Base-by-base conservation (phyloP, 2,113 vertebrate genomes). In the Phainopepla nitens region DNA sequence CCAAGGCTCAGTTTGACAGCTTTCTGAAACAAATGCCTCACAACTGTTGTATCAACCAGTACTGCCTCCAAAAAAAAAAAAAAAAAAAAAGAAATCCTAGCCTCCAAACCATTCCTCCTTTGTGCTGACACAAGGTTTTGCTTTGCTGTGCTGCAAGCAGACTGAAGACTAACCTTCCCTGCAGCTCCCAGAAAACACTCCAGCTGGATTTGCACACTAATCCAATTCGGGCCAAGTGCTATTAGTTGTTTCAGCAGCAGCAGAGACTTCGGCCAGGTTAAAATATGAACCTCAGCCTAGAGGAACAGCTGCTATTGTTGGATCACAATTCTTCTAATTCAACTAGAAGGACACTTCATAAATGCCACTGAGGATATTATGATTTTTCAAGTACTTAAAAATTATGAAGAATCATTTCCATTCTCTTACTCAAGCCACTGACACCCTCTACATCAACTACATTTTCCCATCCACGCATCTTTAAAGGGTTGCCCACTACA, bases 271-370 rank as follows among this genome's bases (percentile, higher is more conserved):
- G 22, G 16, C 70, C 87, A 80, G 58, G 70, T 45, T 85, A 79
- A 91, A 90, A 87, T 10, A 53, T 92, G 78, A 97, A 90, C 45
- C 69, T 72, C 88, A 95, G 90, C 66, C 75, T 87, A 75, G 51
- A 82, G 49, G 31, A 93, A 53, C 57, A 90, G 88, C 58, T 93
- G 82, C 70, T 85, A 25, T 41, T 56, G 66, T 10, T 86, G 71
- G 94, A 95, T 45, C 70, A 81, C 47, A 69, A 58, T 49, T 88
- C 65, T 72, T 79, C 61, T 82, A 87, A 96, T 72, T 93, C 90
- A 92, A 90, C 71, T 41, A 80, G 33, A 56, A 58, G 0, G 7
- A 76, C 70, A 93, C 45, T 79, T 76, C 19, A 65, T 57, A 94
- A 94, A 93, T 41, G 42, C 28, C 79, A 69, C 22, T 24, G 14